Evolutionary conservation across 2,888 invertebrate genomes (phyloP).

Genomic region (Aphodius sticticus): DNA sequence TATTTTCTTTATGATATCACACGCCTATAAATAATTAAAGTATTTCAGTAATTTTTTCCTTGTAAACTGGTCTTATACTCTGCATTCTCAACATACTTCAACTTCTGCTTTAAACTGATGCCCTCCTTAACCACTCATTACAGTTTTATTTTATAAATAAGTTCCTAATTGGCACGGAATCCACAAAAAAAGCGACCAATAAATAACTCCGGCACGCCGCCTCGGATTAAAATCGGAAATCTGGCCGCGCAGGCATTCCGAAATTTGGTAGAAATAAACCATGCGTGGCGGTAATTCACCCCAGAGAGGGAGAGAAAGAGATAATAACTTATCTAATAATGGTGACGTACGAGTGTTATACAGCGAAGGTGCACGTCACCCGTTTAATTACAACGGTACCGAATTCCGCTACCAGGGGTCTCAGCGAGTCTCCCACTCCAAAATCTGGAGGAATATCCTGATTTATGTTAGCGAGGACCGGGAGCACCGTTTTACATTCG

Average conservation of each 20-base stretch:
- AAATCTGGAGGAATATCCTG: constrained; percentile 24
- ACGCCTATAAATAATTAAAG: too few species aligned
- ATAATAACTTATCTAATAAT: constrained; percentile 24
- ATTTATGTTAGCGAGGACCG: constrained; percentile 10
- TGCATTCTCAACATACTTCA: too few species aligned
- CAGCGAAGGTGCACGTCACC: constrained; percentile 4
- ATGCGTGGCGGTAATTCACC: neutral
- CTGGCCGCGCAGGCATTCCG: neutral
- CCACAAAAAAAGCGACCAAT: neutral
- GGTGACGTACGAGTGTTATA: constrained; percentile 5
- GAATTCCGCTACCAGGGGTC: constrained; percentile 11
- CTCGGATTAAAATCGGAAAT: neutral
- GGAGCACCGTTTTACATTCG: constrained; percentile 17
- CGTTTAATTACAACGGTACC: constrained; percentile 23
- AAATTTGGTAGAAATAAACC: neutral
- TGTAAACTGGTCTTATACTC: too few species aligned
- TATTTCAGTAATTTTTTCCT: too few species aligned
- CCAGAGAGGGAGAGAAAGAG: neutral
- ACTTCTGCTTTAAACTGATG: neutral
- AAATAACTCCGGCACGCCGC: neutral
- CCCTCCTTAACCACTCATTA: neutral
- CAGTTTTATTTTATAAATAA: neutral
- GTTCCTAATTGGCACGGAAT: neutral
- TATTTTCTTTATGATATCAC: too few species aligned
- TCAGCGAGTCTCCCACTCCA: neutral